Percentiles rank a stretch among this genome's conserved stretches.
Conservation (phyloP, 2,888 invertebrate species). For the Eupeodes latifasciatus region DNA sequence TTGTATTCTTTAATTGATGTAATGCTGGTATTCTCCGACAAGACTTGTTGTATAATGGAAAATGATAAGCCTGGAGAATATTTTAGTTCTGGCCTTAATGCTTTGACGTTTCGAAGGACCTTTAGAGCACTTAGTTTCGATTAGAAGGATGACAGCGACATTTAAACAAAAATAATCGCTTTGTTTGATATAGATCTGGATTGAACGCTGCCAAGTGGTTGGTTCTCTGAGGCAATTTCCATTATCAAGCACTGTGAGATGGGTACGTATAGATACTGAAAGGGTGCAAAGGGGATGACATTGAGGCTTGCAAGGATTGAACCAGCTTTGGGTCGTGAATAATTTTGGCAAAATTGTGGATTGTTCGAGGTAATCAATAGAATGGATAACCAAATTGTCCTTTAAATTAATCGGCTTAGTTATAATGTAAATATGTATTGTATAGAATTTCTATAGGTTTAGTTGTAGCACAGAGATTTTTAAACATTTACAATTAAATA, state of each 20-base stretch:
- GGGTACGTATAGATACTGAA: conserved; percentile 13
- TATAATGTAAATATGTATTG: conserved; percentile 6
- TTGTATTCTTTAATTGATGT: conserved; percentile 39
- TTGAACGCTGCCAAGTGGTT: conserved; percentile 22
- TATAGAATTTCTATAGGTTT: neutral
- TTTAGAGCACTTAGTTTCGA: conserved; percentile 28
- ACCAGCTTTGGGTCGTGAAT: conserved; percentile 26
- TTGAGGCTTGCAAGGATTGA: conserved; percentile 21
- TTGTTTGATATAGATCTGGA: conserved; percentile 26
- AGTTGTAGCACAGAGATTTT: too few species aligned
- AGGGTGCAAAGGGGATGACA: conserved; percentile 26
- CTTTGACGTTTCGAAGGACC: conserved; percentile 23
- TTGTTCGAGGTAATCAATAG: conserved; percentile 30
- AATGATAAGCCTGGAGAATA: conserved; percentile 20
- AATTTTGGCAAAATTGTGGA: conserved; percentile 27
- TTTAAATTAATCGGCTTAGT: conserved; percentile 11
- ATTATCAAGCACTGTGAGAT: neutral
- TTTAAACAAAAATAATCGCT: conserved; percentile 44
- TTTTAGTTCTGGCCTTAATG: conserved; percentile 28
- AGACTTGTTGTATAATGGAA: neutral
- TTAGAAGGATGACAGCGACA: conserved; percentile 37
- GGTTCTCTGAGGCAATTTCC: conserved; percentile 24
- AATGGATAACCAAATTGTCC: conserved; percentile 30
- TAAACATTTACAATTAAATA: too few species aligned
- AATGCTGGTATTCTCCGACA: conserved; percentile 20